A percentile compares a stretch with the other conserved stretches of the same genome.
These are phyloP conservation scores for Drosophila varians DNA, from an alignment of 1,140 invertebrate genomes.

Conservation along the genomic window DNA sequence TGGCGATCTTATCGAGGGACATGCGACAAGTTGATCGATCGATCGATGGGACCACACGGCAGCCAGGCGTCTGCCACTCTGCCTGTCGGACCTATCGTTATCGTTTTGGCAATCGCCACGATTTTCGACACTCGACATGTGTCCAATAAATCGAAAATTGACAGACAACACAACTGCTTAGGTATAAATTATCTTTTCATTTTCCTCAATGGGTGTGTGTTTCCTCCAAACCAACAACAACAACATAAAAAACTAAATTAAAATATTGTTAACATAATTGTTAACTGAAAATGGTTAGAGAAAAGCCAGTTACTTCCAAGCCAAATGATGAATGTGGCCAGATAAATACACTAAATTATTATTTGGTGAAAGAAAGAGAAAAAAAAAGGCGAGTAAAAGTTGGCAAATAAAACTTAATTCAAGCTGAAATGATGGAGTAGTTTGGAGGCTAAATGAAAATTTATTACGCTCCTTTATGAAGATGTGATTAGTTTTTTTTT, in stretches of 20 bases:
- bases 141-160: constrained; percentile 32
- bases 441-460: not conserved
- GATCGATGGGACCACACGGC: constrained; percentile 53
- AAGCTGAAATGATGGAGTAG: constrained; percentile 3
- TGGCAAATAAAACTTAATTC: constrained; percentile 10
- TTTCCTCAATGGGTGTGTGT: not conserved
- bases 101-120: constrained; percentile 45
- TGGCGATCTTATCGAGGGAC: constrained; percentile 57
- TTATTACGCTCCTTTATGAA: not conserved
- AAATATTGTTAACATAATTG: constrained; percentile 57
- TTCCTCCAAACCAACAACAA: constrained; percentile 2
- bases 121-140: constrained; percentile 27
- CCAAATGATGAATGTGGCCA: constrained; percentile 30
- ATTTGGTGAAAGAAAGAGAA: constrained; percentile 13
- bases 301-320: not conserved
- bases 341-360: constrained; percentile 23
- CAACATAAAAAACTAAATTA: constrained; percentile 43
- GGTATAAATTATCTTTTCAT: constrained; percentile 49
- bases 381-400: constrained; percentile 4
- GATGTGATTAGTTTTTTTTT: not conserved
- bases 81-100: constrained; percentile 39
- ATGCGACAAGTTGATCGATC: constrained; percentile 52
- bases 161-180: constrained; percentile 3
- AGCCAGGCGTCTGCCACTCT: not conserved
- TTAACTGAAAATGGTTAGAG: constrained; percentile 36